Evolutionary conservation across 2,797 vertebrate species (phyloP).

Genomic region (Thamnophis elegans): DNA sequence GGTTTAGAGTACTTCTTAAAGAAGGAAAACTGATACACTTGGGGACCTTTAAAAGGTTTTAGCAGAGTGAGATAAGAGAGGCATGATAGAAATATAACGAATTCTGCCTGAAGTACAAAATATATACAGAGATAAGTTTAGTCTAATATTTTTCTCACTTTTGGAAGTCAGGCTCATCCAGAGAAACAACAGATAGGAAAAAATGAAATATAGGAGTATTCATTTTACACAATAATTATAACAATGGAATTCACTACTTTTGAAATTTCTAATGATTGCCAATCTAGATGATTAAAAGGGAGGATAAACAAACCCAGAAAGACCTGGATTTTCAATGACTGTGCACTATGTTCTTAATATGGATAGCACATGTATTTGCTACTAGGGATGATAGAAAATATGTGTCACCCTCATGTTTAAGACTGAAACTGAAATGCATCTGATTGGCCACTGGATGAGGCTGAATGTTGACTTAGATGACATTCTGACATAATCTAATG

Average conservation of each 20-base stretch:
- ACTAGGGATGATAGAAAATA: neutral
- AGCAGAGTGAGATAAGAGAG: neutral
- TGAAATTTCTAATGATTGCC: neutral
- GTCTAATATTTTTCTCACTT: neutral
- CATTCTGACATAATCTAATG: neutral
- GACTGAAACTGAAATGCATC: neutral
- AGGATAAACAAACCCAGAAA: neutral
- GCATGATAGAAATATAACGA: neutral
- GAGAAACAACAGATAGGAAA: neutral
- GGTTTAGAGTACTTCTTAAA: neutral
- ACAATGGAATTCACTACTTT: neutral
- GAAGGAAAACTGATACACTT: neutral
- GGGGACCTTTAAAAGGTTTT: neutral
- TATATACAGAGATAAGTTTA: neutral
- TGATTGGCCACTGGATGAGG: neutral
- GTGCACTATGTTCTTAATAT: neutral
- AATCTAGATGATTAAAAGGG: neutral
- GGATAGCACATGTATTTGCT: neutral
- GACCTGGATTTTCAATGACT: neutral
- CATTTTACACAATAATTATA: neutral
- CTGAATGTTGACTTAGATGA: neutral
- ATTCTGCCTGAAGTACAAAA: neutral
- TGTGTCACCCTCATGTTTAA: neutral
- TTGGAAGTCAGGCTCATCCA: neutral
- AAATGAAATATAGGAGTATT: neutral